Evolutionary conservation across 2,113 vertebrate species (phyloP), one percentile per base, ranked within the genome.

Genomic region (Scopus umbretta): DNA sequence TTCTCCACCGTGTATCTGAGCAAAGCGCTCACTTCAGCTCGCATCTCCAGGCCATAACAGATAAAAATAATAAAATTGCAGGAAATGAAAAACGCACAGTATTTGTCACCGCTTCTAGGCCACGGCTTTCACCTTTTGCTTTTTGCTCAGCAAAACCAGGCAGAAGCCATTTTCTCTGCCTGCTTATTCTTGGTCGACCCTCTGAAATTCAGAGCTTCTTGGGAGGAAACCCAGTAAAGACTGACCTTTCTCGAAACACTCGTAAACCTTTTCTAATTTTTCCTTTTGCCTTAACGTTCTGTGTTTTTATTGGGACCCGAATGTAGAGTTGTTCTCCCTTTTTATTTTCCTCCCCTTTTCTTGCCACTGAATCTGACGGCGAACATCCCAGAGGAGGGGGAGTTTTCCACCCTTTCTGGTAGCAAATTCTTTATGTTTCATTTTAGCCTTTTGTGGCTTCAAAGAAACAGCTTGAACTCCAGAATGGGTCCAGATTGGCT

Each of bases 361-460:
- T 65, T 36, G 52, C 83, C 36, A 36, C 88, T 7, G 55, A 62
- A 86, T 80, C 80, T 3, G 3, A 63, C 79, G 12, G 68, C 0
- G 9, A 86, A n/a, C 67, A 61, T 56, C 85, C 42, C 6, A 0
- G 50, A 30, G 84, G 73, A 92, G 43, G 25, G 38, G 34, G 75
- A 93, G 36, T 88, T 94, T 96, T 92, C 91, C 80, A 78, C 59
- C 59, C 18, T 67, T 96, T 93, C 83, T 92, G 92, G 88, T 86
- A 93, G 88, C 92, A 78, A 92, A 96, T 94, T 92, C 95, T 88
- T 95, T 56, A 11, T 52, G 79, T 72, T 95, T 85, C 88, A 72
- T 88, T 95, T 92, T 66, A 94, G 85, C 70, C 66, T 91, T 94
- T 75, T 94, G 95, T 68, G 88, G 94, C 94, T 96, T 94, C 94